Percentiles rank a stretch among this genome's conserved stretches.
These are phyloP conservation scores for Campylomormyrus tamandua DNA, from an alignment of 2,113 vertebrate genomes.

Conservation along the genomic window DNA sequence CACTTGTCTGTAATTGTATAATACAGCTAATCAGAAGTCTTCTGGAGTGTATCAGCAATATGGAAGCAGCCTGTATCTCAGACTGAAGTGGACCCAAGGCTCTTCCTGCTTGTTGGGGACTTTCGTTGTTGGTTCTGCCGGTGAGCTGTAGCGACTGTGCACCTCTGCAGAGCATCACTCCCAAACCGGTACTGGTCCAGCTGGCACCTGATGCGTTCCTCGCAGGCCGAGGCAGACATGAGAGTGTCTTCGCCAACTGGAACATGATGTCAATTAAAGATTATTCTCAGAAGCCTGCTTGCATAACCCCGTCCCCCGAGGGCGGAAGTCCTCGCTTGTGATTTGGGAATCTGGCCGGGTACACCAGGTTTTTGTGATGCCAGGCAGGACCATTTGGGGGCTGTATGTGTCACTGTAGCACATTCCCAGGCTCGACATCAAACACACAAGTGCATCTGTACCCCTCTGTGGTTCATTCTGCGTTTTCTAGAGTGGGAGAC, in stretches of 20 bases:
- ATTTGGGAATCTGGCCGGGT: background rate
- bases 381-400: background rate
- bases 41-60: background rate
- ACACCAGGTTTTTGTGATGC: background rate
- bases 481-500: background rate
- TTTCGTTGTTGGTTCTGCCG: background rate
- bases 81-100: background rate
- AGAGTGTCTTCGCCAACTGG: background rate
- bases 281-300: background rate
- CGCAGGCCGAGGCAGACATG: background rate
- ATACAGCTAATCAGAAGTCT: background rate
- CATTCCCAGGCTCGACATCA: background rate
- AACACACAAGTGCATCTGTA: background rate
- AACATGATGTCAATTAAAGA: background rate
- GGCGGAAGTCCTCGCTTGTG: background rate
- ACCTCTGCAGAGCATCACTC: background rate
- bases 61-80: background rate
- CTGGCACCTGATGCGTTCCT: background rate
- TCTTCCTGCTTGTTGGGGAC: background rate
- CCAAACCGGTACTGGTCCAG: slow-evolving; percentile 7
- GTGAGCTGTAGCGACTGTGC: background rate
- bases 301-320: background rate
- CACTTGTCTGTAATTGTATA: background rate
- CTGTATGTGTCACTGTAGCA: background rate
- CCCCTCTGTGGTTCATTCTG: background rate